phyloP scores from a whole-genome alignment of 1,140 invertebrate genomes.

The Penaeus indicus region DNA sequence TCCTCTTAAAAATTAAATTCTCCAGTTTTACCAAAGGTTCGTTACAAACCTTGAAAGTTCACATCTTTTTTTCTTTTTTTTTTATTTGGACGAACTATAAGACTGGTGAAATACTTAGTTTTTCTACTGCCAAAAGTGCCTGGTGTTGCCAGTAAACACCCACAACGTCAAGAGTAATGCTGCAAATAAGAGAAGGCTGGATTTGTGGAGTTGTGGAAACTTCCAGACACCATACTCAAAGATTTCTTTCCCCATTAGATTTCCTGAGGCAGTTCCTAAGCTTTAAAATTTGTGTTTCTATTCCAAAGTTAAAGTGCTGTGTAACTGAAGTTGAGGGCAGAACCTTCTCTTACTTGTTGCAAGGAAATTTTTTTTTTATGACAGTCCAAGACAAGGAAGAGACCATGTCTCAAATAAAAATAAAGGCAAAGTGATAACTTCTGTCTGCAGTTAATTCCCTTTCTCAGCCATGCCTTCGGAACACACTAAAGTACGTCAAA shows the following conservation, averaged over 20 bases:
- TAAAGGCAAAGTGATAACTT: neutral
- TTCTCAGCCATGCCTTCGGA: no score
- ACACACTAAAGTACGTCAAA: no score
- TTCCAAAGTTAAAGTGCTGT: constrained; percentile 15
- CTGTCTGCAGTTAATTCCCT: no score
- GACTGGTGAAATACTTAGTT: neutral
- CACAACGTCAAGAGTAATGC: constrained; percentile 2
- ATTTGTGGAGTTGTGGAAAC: neutral
- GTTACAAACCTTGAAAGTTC: neutral
- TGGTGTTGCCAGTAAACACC: constrained; percentile 7
- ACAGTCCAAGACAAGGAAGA: constrained; percentile 26
- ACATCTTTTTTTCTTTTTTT: neutral
- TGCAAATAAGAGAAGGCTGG: constrained; percentile 33
- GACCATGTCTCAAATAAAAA: neutral
- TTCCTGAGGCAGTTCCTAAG: neutral
- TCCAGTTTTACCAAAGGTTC: no score
- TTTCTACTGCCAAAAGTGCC: constrained; percentile 20
- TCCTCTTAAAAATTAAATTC: no score
- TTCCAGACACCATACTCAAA: constrained; percentile 21
- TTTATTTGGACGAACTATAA: neutral
- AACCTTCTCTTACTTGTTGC: constrained; percentile 29
- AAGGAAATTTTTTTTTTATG: constrained; percentile 2
- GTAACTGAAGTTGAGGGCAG: neutral
- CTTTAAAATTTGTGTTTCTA: constrained; percentile 28
- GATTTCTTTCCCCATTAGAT: neutral